Conservation (phyloP, 2,888 invertebrate genomes). For the Polyploca ridens region DNA sequence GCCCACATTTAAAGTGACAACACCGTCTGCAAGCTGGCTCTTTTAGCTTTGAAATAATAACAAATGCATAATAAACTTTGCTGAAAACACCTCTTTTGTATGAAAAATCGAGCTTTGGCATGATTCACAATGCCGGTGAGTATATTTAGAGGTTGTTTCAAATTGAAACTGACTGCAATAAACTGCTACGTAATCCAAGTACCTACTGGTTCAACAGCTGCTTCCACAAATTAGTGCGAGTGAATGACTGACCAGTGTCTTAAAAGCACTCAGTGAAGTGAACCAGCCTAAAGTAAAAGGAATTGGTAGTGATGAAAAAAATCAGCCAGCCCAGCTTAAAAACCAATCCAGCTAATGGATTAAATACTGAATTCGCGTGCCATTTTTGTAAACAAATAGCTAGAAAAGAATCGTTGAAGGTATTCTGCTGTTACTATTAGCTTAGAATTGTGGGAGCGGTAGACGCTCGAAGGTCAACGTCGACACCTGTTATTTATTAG, state of each 20-base stretch:
- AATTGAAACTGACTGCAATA: too few species aligned
- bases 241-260: too few species aligned
- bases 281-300: neutral
- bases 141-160: too few species aligned
- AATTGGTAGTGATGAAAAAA: neutral
- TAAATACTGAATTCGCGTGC: slow-evolving; percentile 28
- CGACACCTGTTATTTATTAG: slow-evolving; percentile 77
- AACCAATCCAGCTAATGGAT: neutral
- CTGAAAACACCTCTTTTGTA: too few species aligned
- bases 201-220: neutral
- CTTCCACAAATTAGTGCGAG: slow-evolving; percentile 15
- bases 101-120: too few species aligned
- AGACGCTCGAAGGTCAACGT: slow-evolving; percentile 50
- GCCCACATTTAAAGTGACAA: too few species aligned
- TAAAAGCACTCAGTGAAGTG: slow-evolving; percentile 9
- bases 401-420: slow-evolving; percentile 22
- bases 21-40: too few species aligned
- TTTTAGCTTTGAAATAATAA: too few species aligned
- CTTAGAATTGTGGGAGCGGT: slow-evolving; percentile 44
- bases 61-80: too few species aligned
- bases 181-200: too few species aligned
- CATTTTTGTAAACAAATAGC: slow-evolving; percentile 40
- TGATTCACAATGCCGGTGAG: too few species aligned
- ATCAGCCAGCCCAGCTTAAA: neutral
- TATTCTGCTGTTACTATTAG: slow-evolving; percentile 44